Base-by-base conservation (phyloP, 2,113 vertebrate species). In the Serranochromis macrocephalus region DNA sequence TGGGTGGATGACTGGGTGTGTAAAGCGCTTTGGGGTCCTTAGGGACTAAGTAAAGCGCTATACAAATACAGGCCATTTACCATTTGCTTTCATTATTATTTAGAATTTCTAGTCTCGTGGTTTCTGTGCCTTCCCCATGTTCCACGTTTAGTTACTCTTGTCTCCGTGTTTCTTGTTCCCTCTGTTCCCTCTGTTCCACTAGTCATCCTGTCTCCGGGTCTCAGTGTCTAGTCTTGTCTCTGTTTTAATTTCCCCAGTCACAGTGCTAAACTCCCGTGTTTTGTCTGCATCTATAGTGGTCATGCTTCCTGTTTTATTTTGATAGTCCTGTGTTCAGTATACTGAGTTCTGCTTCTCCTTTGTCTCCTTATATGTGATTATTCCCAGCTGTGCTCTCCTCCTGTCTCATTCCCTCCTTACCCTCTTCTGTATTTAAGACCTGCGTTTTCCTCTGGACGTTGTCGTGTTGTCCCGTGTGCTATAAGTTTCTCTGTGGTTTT, bases 11-110 rank as follows among this genome's bases (percentile, higher is more conserved):
- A 57, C 12, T 57, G 54, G 54, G 21, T 7, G 3, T 7, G n/a
- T 54, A 54, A 1, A 54, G 53, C 1, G 0, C 12, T 26, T 57
- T 57, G 54, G 54, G 3, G 24, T 57, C 24, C 24, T 14, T 57
- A 26, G 54, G 24, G 24, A 57, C 54, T 26, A 55, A 57, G 24
- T 29, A 57, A 26, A 26, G 11, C 21, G 2, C 21, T 57, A 57
- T 7, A 29, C 13, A 57, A 57, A 57, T 29, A 57, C 13, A 57
- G 55, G 7, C 55, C 24, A 29, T 5, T 55, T 55, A 14, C 54
- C 24, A 57, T 66, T 66, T 66, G 2, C 33, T n/a, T 66, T 66
- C 61, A 66, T 66, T 66, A 38, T 66, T 21, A 66, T 38, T 66
- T 66, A 12, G 6, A 66, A 38, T n/a, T 66, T 66, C 31, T n/a